These are phyloP conservation scores for Meda fulgida DNA, from an alignment of 2,797 vertebrate species.

Conservation along the genomic window DNA sequence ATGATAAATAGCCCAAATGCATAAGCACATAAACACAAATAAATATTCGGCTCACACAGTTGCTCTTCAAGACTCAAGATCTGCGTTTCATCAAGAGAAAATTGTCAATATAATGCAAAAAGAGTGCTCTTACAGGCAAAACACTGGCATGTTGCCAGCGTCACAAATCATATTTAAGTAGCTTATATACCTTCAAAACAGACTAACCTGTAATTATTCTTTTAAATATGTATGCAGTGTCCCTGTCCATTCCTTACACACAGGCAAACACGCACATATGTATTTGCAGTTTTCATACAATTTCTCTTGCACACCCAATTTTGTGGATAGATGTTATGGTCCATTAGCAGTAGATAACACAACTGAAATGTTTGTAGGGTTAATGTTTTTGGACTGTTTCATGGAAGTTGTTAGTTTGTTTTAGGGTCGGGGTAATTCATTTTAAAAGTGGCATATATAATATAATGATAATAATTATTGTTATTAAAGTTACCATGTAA, in stretches of 20 bases:
- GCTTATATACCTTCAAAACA: conserved; percentile 22
- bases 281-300: conserved; percentile 18
- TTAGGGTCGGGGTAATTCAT: background rate
- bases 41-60: conserved; percentile 47
- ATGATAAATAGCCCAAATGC: conserved; percentile 56
- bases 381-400: background rate
- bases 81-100: conserved; percentile 47
- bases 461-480: background rate
- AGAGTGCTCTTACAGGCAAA: background rate
- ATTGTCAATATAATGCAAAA: conserved; percentile 24
- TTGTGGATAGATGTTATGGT: conserved; percentile 7
- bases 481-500: background rate
- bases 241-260: background rate
- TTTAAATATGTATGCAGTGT: conserved; percentile 24
- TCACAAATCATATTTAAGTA: conserved; percentile 46
- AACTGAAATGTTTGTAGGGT: conserved; percentile 9
- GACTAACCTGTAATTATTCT: conserved; percentile 36
- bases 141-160: background rate
- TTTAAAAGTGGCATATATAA: background rate
- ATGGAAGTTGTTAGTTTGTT: background rate
- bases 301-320: background rate
- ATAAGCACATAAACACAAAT: conserved; percentile 57
- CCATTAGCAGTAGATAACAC: conserved; percentile 5
- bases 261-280: conserved; percentile 19
- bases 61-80: conserved; percentile 33